Evolutionary conservation across 64 coral and sea anemone species (phyloP).

Genomic region (Orbicella faveolata): DNA sequence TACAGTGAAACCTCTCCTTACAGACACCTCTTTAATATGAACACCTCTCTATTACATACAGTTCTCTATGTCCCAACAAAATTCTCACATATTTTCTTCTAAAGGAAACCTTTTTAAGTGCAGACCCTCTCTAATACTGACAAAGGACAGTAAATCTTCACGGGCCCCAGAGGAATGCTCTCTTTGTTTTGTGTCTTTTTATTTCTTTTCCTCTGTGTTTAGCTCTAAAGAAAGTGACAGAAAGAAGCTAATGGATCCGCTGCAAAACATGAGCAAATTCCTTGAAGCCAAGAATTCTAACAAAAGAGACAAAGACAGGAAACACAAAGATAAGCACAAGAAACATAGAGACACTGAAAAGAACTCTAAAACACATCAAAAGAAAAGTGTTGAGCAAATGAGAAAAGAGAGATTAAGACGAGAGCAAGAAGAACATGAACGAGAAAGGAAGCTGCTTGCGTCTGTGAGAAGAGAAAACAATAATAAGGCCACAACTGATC

Average conservation of each 20-base stretch:
- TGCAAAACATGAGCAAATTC: slow-evolving; percentile 82
- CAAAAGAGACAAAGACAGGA: slow-evolving; percentile 49
- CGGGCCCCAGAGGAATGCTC: too few relatives aligned
- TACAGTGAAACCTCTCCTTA: too few relatives aligned
- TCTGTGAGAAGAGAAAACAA: slow-evolving; percentile 42
- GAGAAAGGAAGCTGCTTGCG: slow-evolving; percentile 65
- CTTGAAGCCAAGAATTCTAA: slow-evolving; percentile 53
- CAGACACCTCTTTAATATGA: too few relatives aligned
- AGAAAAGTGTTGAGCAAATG: slow-evolving; percentile 85
- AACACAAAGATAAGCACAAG: slow-evolving; percentile 28
- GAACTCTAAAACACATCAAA: slow-evolving; percentile 16
- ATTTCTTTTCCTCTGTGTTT: neutral
- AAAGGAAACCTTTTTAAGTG: too few relatives aligned
- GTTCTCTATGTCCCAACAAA: too few relatives aligned
- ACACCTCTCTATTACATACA: too few relatives aligned
- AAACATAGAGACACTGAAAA: slow-evolving; percentile 56
- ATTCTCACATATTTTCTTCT: too few relatives aligned
- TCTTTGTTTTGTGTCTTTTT: too few relatives aligned
- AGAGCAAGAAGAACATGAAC: slow-evolving; percentile 76
- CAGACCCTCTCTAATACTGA: too few relatives aligned
- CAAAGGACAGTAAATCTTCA: too few relatives aligned
- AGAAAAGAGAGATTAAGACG: slow-evolving; percentile 84
- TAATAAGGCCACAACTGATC: neutral
- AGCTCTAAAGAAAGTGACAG: slow-evolving; percentile 59
- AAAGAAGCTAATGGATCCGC: slow-evolving; percentile 80